Conservation (phyloP, 2,888 invertebrate species). For the Hirtodrosophila cameraria region DNA sequence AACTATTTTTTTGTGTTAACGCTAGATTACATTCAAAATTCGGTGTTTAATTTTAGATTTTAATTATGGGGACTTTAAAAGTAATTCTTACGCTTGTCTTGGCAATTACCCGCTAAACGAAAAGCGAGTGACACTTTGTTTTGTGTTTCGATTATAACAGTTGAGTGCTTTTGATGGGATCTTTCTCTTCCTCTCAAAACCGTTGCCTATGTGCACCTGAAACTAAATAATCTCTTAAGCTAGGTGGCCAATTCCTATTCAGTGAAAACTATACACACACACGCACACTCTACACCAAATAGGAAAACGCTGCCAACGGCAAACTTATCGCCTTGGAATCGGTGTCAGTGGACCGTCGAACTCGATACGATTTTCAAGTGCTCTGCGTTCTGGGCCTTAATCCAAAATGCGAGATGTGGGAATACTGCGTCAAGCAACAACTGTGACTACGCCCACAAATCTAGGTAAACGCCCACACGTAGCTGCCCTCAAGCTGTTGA, state of each 20-base stretch:
- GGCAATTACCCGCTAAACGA: neutral
- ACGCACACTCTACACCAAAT: neutral
- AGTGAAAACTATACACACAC: slow-evolving; percentile 8
- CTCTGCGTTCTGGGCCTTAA: slow-evolving; percentile 24
- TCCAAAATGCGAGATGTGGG: slow-evolving; percentile 10
- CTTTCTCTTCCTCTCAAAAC: neutral
- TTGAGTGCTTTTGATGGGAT: slow-evolving; percentile 1
- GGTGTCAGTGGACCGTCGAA: slow-evolving; percentile 52
- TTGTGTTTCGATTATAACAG: slow-evolving; percentile 2
- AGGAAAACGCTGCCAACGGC: slow-evolving; percentile 12
- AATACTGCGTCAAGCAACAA: slow-evolving; percentile 29
- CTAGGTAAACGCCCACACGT: slow-evolving; percentile 3
- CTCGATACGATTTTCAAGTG: slow-evolving; percentile 40
- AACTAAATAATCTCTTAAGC: neutral
- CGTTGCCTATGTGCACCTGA: no score
- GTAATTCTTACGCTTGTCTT: slow-evolving; percentile 13
- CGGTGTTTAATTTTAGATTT: slow-evolving; percentile 1
- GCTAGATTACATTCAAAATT: neutral
- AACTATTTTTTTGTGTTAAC: neutral
- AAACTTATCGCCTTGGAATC: slow-evolving; percentile 50
- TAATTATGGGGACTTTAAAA: slow-evolving; percentile 6
- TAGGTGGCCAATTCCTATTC: slow-evolving; percentile 5
- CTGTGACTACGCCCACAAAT: slow-evolving; percentile 42
- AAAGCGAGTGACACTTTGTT: neutral
- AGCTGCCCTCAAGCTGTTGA: no score